Evolutionary conservation across 2,888 invertebrate species (phyloP), one percentile per base, ranked within the genome.

Genomic region (Aplocera efformata): DNA sequence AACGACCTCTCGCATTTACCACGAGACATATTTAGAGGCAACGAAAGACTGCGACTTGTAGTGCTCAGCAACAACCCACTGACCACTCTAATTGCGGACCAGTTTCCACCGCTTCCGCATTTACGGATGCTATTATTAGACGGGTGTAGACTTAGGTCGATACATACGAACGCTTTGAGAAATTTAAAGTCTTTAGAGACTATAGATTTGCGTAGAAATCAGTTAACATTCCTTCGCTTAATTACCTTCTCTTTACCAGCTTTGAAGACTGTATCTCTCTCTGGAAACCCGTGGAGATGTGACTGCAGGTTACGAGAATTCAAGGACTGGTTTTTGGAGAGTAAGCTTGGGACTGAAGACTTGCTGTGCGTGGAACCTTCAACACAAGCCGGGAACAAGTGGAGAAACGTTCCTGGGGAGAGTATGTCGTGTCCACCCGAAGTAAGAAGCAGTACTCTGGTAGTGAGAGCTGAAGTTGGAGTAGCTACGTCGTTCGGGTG

Each of bases 221-320:
- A 92, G 58, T 89, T 97, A 50, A 92, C 93, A 75, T 84, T 86
- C 76, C 78, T 91, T 73, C 88, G 82, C 88, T 77, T 85, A 80
- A 83, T 79, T 72, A 85, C 86, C 22, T 86, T 93, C 72, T 93
- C 93, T 46, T 90, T 96, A 66, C 90, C 92, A 24, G 93, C 93
- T 58, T 88, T 97, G 44, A 96, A 96, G 79, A 94, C 95, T 1
- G 88, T 97, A 21, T 91, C 92, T 7, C 77, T 97, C 35, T 94
- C 95, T 51, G 94, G 94, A 20, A 97, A 97, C 76, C 96, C 94
- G 3, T 97, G 97, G 97, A 91, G 91, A 64, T 97, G 97, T 74
- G 96, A 97, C 73, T 97, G 97, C 76, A 91, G 94, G 51, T 79
- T 97, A 42, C 91, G 96, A 34, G 93, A 93, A 43, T 95, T 97